Evolutionary conservation across 2,888 invertebrate species (phyloP).

Genomic region (Abrostola triplasia): DNA sequence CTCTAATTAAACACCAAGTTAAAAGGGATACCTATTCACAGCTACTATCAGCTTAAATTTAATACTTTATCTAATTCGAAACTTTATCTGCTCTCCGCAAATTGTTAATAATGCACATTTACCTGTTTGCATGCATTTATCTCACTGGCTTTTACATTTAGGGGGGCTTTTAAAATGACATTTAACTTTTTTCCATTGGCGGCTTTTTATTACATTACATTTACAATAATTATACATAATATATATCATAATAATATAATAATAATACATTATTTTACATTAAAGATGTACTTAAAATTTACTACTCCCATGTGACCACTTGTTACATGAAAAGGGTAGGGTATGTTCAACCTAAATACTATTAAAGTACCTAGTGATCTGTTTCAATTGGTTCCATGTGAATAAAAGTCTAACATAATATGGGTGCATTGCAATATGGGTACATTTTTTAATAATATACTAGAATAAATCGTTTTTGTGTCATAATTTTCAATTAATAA

Average conservation of each 20-base stretch:
- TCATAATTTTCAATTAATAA: conserved; percentile 58
- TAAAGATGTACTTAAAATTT: conserved; percentile 68
- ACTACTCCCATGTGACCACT: conserved; percentile 59
- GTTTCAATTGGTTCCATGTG: conserved; percentile 67
- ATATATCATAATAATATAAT: conserved; percentile 34
- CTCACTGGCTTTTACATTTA: conserved; percentile 79
- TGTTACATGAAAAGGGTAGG: conserved; percentile 31
- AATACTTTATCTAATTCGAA: conserved; percentile 57
- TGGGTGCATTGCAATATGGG: conserved; percentile 82
- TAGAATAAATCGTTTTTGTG: conserved; percentile 52
- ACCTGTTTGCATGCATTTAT: conserved; percentile 83
- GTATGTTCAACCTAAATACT: conserved; percentile 11
- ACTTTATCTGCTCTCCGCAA: conserved; percentile 74
- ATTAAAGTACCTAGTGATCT: conserved; percentile 21
- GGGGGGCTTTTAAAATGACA: conserved; percentile 74
- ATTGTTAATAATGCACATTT: conserved; percentile 81
- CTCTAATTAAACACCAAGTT: conserved; percentile 59
- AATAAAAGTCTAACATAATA: conserved; percentile 54
- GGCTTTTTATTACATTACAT: conserved; percentile 71
- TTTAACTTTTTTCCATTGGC: conserved; percentile 78
- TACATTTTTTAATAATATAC: conserved; percentile 55
- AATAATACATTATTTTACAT: conserved; percentile 52
- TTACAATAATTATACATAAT: conserved; percentile 60
- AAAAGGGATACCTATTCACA: conserved; percentile 50
- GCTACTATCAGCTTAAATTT: conserved; percentile 50